Evolutionary conservation across 2,888 invertebrate species (phyloP), one percentile per base, ranked within the genome.

Genomic region (Apantesis nais): DNA sequence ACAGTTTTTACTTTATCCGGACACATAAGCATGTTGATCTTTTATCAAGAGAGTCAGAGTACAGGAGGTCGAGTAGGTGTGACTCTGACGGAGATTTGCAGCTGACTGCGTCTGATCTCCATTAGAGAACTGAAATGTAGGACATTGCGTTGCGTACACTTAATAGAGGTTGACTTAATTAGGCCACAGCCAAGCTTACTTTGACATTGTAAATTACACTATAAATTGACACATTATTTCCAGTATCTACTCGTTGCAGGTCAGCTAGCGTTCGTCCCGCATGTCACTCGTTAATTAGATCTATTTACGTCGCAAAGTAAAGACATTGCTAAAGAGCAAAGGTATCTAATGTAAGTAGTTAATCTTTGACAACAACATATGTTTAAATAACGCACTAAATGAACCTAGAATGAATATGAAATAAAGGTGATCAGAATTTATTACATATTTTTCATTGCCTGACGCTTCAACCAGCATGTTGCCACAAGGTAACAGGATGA

Each of bases 1-100:
- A 72, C 63, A 61, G 64, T 63, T 44, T 44, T 55, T 66, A 62
- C 60, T 74, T 72, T 79, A 67, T 75, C 75, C 70, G 19, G 62
- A 63, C 62, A 61, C 3, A 2, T 9, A 60, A 64, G 52, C 60
- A 31, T 34, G 37, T 44, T 29, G 41, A 68, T 48, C 48, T 44
- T 16, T 34, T 9, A 12, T 11, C 8, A 29, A 52, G 25, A 62
- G 34, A 31, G n/a, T 9, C 11, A 14, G 25, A 29, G 29, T 44
- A 2, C 19, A 2, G 19, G 16, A 4, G 14, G 44, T 16, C 2
- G 7, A 14, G 58, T 9, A 65, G 48, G 62, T 63, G 48, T 39
- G 52, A 39, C 48, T 68, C 39, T 19, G 25, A 8, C 52, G 55
- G 44, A 31, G 61, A 16, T 34, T 5, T 34, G 41, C 29, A 34